These are phyloP conservation scores for Laupala kohalensis DNA, from an alignment of 1,140 invertebrate species.

Conservation along the genomic window DNA sequence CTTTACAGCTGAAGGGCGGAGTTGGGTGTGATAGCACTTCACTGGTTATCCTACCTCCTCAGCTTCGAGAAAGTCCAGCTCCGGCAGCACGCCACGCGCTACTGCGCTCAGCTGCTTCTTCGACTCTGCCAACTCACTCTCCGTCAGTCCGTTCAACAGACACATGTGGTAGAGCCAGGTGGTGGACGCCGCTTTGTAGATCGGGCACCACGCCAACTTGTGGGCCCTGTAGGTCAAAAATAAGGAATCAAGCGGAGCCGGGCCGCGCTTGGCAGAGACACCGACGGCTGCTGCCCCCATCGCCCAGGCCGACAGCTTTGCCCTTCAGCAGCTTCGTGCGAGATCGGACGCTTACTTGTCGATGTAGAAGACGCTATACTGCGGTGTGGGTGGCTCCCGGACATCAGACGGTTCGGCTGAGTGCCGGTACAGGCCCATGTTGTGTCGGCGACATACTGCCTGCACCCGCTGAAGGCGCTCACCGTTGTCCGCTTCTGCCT, in stretches of 20 bases:
- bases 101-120: slow-evolving; percentile 29
- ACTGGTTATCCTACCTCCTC: slow-evolving; percentile 26
- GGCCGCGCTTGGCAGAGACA: too few relatives aligned
- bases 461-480: slow-evolving; percentile 23
- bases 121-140: slow-evolving; percentile 25
- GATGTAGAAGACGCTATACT: slow-evolving; percentile 36
- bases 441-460: slow-evolving; percentile 29
- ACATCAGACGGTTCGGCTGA: slow-evolving; percentile 19
- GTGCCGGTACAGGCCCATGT: slow-evolving; percentile 29
- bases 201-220: slow-evolving; percentile 37
- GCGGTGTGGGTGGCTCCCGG: slow-evolving; percentile 36
- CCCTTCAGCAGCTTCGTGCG: background rate
- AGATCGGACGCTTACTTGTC: slow-evolving; percentile 26
- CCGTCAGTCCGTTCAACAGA: slow-evolving; percentile 25
- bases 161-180: slow-evolving; percentile 34
- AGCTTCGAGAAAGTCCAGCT: slow-evolving; percentile 31
- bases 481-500: slow-evolving; percentile 24
- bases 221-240: slow-evolving; percentile 24
- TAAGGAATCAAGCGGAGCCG: background rate
- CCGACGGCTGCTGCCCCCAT: too few relatives aligned
- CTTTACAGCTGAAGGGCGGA: too few relatives aligned
- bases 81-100: slow-evolving; percentile 30
- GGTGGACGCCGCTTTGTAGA: slow-evolving; percentile 38
- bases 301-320: too few relatives aligned
- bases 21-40: too few relatives aligned